Evolutionary conservation across 2,888 invertebrate genomes (phyloP).

Genomic region (Lagria hirta): DNA sequence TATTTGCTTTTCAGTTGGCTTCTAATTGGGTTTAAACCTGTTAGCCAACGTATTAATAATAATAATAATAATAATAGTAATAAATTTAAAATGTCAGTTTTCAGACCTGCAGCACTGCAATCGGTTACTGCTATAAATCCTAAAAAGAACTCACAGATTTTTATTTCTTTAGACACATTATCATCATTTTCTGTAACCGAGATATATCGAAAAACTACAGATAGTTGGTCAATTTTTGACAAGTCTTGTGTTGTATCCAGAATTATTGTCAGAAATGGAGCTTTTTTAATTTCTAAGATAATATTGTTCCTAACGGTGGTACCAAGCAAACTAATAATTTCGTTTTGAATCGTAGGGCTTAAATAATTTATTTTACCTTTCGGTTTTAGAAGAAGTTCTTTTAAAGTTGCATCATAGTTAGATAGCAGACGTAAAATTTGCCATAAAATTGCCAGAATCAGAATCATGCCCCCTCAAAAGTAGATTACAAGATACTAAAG

Average conservation of each 20-base stretch:
- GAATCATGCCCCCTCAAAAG: not conserved
- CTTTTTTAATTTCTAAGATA: conserved; percentile 1
- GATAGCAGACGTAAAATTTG: no score
- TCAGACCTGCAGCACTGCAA: conserved; percentile 2
- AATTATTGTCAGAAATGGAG: conserved; percentile 1
- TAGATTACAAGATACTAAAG: not conserved
- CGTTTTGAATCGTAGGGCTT: conserved; percentile 1
- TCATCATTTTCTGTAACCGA: conserved; percentile 1
- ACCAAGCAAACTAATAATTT: conserved; percentile 5
- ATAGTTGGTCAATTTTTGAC: conserved; percentile 4
- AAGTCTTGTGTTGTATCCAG: conserved; percentile 3
- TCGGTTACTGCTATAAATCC: conserved; percentile 3
- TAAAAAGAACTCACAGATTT: conserved; percentile 5
- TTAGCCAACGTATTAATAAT: no score
- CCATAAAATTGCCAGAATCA: not conserved
- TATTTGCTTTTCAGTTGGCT: no score
- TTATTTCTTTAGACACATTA: conserved; percentile 3
- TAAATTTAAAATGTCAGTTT: conserved; percentile 3
- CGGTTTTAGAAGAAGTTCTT: conserved; percentile 1
- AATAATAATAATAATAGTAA: no score
- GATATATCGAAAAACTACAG: conserved; percentile 2
- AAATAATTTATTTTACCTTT: conserved; percentile 1
- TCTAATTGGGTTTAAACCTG: no score
- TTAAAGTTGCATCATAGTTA: not conserved
- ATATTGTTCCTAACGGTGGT: conserved; percentile 24